Evolutionary conservation across 2,113 vertebrate species (phyloP), one percentile per base, ranked within the genome.

Genomic region (Melanotaenia duboulayi): DNA sequence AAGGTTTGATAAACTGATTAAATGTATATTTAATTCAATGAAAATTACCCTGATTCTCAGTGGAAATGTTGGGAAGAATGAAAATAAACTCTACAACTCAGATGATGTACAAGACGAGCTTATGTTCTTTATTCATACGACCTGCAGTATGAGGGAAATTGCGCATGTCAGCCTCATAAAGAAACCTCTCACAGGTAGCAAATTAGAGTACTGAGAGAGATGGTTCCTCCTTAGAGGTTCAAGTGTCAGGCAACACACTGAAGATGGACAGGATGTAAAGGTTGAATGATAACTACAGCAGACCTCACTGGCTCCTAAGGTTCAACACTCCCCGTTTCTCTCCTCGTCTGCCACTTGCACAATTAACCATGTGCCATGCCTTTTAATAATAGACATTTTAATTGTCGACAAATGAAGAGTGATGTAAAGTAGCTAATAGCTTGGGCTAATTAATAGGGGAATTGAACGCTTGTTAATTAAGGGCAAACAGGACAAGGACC

Each of bases 391-490:
- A 88, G 90, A 86, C 87, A 89, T 95, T 95, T 95, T 96, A 97
- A 98, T 97, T 96, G 96, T 93, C 89, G 77, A 89, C 91, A 93
- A 94, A 94, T 95, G 91, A 95, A 95, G 93, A 94, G 91, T 95
- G 94, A 95, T 94, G 93, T 95, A 95, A 97, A 96, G 94, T 95
- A 94, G 94, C 93, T 94, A 95, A 95, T 93, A 94, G 93, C 90
- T 92, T 81, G 90, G 82, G 91, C 94, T 97, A 96, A 98, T 98
- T 96, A 97, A 96, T 96, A 93, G 93, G 93, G 89, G 90, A 93
- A 95, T 95, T 95, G 94, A 94, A 88, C 87, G 92, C 89, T 89
- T 95, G 94, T 94, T 98, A 97, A 97, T 98, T 97, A 97, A 96
- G 95, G 95, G 95, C 95, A 97, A 96, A 95, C 92, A 93, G 94